Evolutionary conservation across 2,888 invertebrate species (phyloP), one percentile per base, ranked within the genome.

Genomic region (Trachelus tabidus): DNA sequence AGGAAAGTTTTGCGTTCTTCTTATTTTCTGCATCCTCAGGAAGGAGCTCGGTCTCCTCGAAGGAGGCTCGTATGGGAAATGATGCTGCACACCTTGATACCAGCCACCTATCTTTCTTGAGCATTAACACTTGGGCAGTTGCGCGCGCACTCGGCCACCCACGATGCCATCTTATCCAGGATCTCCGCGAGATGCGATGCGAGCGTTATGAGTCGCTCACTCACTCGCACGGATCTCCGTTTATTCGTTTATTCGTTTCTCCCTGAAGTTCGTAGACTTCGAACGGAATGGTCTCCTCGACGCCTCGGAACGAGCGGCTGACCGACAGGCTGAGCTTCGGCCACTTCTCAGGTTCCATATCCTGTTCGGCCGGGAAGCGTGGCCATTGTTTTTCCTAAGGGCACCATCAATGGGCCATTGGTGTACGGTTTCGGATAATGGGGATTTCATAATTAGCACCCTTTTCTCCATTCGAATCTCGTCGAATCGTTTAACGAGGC

Each of bases 141-240:
- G 87, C 83, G 84, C 79, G 73, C 79, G 79, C 77, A 56, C 56
- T 23, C 56, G 91, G 87, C 91, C 91, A 91, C 91, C 91, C 91
- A 91, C 90, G 86, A 88, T 86, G 91, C 88, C 88, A 88, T 87
- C 88, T 90, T 90, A 91, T 91, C 90, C 88, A 83, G 85, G 87
- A 91, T 90, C 90, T 89, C 83, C 73, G 82, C 81, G 82, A 82
- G 83, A 83, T 80, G 40, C 83, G 82, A 80, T 79, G 77, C 73
- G 74, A 73, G 79, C 76, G 83, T 83, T 83, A 83, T 79, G 83
- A 84, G 79, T 83, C 81, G 84, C 79, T 83, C 56, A 81, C 83
- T 82, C 84, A 81, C 71, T 30, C 71, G 71, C 34, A 71, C 71
- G 31, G 71, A 71, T 56, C 71, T 31, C 31, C 33, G 71, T 71